Base-by-base conservation (phyloP, 2,113 vertebrate genomes). In the Raja brachyura region DNA sequence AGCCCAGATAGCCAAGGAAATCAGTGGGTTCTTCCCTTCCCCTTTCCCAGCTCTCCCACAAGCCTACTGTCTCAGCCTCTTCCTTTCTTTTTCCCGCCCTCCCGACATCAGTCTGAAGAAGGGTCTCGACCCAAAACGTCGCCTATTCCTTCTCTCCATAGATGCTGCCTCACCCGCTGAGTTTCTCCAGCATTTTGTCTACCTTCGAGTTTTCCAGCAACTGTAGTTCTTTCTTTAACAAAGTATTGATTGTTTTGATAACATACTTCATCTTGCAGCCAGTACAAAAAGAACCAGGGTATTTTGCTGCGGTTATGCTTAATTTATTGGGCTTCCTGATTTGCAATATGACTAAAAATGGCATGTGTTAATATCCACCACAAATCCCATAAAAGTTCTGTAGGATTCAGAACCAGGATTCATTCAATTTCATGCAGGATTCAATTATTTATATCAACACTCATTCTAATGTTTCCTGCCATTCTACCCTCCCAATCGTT, bases 231-330 rank as follows among this genome's bases (percentile, higher is more conserved):
- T 48, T 48, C 39, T 66, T 73, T 39, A 70, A 92, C 86, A 73
- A 73, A 92, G 68, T 33, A 39, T 90, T 90, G 33, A 33, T 92
- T 54, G 68, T 74, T 70, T 16, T 92, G 68, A 25, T 92, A 73
- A 54, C 54, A 92, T 39, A 92, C 33, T 10, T 74, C 20, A 70
- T 20, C 88, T 28, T 14, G 10, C 20, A 92, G 33, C 33, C 1
- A 48, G 6, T 14, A 4, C 33, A 73, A 3, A 74, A 73, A 3
- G n/a, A 90, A 39, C 2, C 66, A 90, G 3, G n/a, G 39, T 63
- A 70, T 39, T 22, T 22, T 39, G 20, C 18, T 39, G 28, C 4
- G 8, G 39, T 31, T 48, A 25, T 92, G 18, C 22, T 70, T 25
- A 70, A 90, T 48, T 25, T 20, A 0, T n/a, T 33, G 68, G 3